Evolutionary conservation across 2,797 vertebrate genomes (phyloP), one percentile per base, ranked within the genome.

Genomic region (Pipistrellus pipistrellus): DNA sequence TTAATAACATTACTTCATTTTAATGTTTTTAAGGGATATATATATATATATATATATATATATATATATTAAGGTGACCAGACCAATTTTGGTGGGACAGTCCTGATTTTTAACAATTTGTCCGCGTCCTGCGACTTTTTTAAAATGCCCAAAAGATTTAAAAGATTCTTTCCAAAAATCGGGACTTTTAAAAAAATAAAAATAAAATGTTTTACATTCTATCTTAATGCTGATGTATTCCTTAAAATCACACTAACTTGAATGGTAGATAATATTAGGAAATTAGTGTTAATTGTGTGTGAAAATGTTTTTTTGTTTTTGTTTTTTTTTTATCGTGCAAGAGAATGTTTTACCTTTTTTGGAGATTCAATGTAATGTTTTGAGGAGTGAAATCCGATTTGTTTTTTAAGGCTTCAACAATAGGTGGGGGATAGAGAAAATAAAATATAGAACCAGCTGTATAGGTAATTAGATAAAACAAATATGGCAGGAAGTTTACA

Each of bases 201-300:
- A 38, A 38, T 38, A 38, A 41, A 41, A 41, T 41, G 6, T 18
- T 89, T 46, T 14, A 83, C 20, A 55, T 41, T 75, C 15, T 57
- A 46, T 83, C 3, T 88, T 90, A 68, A 72, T 68, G 23, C 27
- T 72, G 20, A 59, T 88, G 0, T 0, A 46, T 55, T 62, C 71
- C n/a, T 89, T 85, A 91, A 90, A 90, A 69, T 51, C 72, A 73
- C 15, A 57, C 13, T 44, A 84, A 81, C n/a, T 72, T 90, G 1
- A 82, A 90, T 77, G 41, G 32, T 84, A 64, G 18, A 11, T 57
- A 66, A 51, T 59, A 66, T 72, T 85, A 48, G 8, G 7, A 64
- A 91, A 64, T 57, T 86, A 62, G 46, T 77, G n/a, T 69, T 66
- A 78, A 69, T 55, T 75, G 66, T 53, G 1, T 89, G 3, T 90